These are phyloP conservation scores for Notodonta ziczac DNA, from an alignment of 2,888 invertebrate genomes.

Conservation along the genomic window DNA sequence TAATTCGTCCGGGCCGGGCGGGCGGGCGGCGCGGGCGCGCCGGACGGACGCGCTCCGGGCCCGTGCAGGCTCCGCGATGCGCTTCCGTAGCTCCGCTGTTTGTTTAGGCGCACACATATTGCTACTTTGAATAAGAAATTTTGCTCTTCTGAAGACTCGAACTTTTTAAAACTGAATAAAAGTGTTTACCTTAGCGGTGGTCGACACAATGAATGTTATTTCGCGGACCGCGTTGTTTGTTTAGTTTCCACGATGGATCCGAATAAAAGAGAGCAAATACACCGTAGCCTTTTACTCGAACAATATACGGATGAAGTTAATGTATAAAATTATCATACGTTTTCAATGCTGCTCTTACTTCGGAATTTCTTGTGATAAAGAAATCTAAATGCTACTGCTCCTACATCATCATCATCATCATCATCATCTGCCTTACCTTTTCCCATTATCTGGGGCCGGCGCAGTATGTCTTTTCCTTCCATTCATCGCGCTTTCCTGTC, in stretches of 20 bases:
- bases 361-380: background rate
- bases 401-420: too few species aligned
- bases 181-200: slow-evolving; percentile 47
- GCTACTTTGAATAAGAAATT: slow-evolving; percentile 77
- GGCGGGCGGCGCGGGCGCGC: background rate
- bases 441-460: too few species aligned
- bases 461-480: too few species aligned
- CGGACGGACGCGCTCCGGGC: background rate
- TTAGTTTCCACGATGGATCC: slow-evolving; percentile 11
- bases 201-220: slow-evolving; percentile 24
- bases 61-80: background rate
- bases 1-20: slow-evolving; percentile 34
- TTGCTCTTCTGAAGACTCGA: slow-evolving; percentile 51
- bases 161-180: slow-evolving; percentile 44
- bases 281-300: slow-evolving; percentile 1
- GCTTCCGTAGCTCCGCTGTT: slow-evolving; percentile 45
- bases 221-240: slow-evolving; percentile 28
- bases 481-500: too few species aligned
- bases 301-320: background rate
- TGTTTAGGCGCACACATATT: slow-evolving; percentile 74
- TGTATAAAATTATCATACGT: background rate
- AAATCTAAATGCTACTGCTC: too few species aligned
- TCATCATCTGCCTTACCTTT: too few species aligned
- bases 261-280: background rate
- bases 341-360: background rate